Conservation (phyloP, 2,797 vertebrate genomes). For the Stomatorhinus walkeri region DNA sequence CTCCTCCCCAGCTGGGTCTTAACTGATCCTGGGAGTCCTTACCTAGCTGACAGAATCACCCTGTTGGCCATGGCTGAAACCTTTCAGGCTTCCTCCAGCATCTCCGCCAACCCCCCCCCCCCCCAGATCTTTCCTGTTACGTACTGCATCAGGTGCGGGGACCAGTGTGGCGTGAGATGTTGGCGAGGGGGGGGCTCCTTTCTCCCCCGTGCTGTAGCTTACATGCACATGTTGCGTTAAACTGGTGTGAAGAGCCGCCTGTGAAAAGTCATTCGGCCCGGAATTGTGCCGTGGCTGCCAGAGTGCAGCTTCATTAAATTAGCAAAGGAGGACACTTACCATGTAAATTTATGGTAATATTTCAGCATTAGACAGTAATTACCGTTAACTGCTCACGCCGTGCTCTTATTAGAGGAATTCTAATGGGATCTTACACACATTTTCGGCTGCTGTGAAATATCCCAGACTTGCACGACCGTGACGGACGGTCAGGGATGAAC, state of each 20-base stretch:
- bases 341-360: constrained; percentile 25
- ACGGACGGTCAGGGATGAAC: constrained; percentile 1
- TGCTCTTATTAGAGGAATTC: constrained; percentile 10
- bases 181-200: not conserved
- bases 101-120: not conserved
- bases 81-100: not conserved
- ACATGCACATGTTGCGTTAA: not conserved
- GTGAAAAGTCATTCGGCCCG: not conserved
- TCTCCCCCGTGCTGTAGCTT: not conserved
- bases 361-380: constrained; percentile 19
- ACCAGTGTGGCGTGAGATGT: not conserved
- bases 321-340: constrained; percentile 19
- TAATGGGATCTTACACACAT: constrained; percentile 12
- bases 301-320: constrained; percentile 20
- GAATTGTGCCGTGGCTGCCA: not conserved
- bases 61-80: not conserved
- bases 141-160: not conserved
- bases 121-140: not conserved
- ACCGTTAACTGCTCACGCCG: constrained; percentile 19
- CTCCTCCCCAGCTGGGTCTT: not conserved
- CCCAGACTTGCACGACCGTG: not conserved
- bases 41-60: not conserved
- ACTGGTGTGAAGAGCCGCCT: not conserved
- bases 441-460: constrained; percentile 16
- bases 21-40: not conserved